These are phyloP conservation scores for Papilio aristodemus DNA, from an alignment of 1,140 invertebrate species.

Conservation along the genomic window DNA sequence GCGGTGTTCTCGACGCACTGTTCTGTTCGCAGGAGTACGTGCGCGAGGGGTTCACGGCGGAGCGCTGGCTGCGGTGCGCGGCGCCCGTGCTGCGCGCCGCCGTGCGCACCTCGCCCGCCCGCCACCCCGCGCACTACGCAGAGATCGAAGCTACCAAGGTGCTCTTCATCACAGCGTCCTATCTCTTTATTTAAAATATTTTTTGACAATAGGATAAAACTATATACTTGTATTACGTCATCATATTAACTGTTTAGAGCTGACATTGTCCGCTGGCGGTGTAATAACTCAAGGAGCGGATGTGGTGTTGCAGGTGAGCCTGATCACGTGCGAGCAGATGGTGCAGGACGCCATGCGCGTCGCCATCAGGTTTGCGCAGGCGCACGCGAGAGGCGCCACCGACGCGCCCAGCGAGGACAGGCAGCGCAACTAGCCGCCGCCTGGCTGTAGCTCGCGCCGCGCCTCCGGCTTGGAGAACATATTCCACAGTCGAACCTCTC, in stretches of 20 bases:
- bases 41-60: constrained; percentile 54
- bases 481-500: constrained; percentile 1
- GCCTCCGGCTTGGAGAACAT: too few species aligned
- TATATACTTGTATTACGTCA: too few species aligned
- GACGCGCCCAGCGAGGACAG: constrained; percentile 38
- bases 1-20: not conserved
- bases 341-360: constrained; percentile 73
- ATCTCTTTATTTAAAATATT: too few species aligned
- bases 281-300: too few species aligned
- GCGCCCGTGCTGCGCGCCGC: constrained; percentile 55
- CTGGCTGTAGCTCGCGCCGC: too few species aligned
- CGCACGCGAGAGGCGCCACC: constrained; percentile 45
- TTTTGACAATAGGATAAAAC: too few species aligned
- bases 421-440: constrained; percentile 39
- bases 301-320: constrained; percentile 61
- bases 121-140: constrained; percentile 39
- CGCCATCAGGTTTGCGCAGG: constrained; percentile 66
- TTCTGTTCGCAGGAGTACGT: constrained; percentile 47
- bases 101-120: constrained; percentile 34
- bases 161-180: too few species aligned
- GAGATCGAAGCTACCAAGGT: constrained; percentile 60
- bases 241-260: too few species aligned
- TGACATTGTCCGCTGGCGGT: too few species aligned
- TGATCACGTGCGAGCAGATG: constrained; percentile 75
- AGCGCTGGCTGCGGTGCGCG: constrained; percentile 61